Evolutionary conservation across 30 jellyfish, hydroid and myxozoan species (phyloP).

Genomic region (Rhopilema esculentum): DNA sequence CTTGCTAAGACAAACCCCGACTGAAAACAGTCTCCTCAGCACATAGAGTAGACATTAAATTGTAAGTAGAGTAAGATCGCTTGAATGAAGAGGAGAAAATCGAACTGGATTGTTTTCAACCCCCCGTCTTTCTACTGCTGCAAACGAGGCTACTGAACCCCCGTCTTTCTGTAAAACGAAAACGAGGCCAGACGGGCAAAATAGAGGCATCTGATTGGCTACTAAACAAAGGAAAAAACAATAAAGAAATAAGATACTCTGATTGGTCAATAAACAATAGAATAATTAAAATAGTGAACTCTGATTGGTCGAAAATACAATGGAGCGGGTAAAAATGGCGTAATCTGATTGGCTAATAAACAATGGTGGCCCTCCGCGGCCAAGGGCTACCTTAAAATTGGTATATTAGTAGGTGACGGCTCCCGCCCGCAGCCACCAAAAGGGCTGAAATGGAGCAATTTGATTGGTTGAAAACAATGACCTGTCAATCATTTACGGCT

Average conservation of each 20-base stretch:
- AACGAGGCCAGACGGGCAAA: neutral
- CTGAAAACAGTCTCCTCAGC: neutral
- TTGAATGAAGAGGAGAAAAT: neutral
- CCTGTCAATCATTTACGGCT: neutral
- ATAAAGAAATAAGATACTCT: neutral
- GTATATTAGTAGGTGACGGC: neutral
- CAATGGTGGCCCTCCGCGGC: neutral
- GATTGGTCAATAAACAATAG: neutral
- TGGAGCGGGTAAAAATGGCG: neutral
- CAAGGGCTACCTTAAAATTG: neutral
- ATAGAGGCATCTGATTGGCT: neutral
- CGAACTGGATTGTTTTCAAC: neutral
- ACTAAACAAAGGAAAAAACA: neutral
- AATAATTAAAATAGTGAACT: neutral
- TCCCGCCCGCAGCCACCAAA: neutral
- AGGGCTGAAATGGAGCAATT: neutral
- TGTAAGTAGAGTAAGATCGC: neutral
- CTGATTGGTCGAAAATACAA: neutral
- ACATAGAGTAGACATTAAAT: neutral
- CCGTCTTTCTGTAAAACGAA: neutral
- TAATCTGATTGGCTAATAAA: neutral
- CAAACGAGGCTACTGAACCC: too few relatives aligned
- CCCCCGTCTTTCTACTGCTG: too few relatives aligned
- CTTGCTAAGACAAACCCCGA: neutral
- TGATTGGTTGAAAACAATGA: neutral